Conservation (phyloP, 1,140 invertebrate genomes). For the Orchesella cincta region DNA sequence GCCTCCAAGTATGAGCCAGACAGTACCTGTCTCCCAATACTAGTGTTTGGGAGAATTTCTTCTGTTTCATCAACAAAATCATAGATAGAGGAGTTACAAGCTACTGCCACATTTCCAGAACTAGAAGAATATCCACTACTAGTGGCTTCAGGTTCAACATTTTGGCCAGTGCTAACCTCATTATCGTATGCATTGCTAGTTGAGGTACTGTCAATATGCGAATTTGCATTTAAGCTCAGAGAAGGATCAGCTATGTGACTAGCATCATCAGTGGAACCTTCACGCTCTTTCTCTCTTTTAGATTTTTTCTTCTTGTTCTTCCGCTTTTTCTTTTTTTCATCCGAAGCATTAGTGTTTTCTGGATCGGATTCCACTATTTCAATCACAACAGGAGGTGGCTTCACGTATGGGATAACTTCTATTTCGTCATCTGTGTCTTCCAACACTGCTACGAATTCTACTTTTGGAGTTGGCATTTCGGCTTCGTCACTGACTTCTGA, state of each 20-base stretch:
- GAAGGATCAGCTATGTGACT: neutral
- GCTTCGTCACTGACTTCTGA: neutral
- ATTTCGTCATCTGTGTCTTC: conserved; percentile 25
- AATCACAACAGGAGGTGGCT: conserved; percentile 5
- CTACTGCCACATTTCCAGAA: conserved; percentile 29
- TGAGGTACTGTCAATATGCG: neutral
- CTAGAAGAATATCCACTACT: neutral
- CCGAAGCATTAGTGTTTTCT: neutral
- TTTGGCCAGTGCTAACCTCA: neutral
- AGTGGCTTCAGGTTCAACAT: neutral
- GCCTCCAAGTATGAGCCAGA: conserved; percentile 8
- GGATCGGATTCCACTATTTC: neutral
- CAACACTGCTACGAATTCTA: conserved; percentile 9
- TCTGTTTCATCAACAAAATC: neutral
- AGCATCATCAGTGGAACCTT: neutral
- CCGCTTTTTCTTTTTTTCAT: neutral
- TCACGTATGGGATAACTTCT: neutral
- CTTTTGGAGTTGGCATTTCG: neutral
- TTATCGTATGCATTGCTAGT: neutral
- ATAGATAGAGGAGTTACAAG: neutral
- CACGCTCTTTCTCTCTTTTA: neutral
- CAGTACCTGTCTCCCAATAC: neutral
- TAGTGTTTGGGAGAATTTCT: neutral
- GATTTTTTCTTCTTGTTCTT: neutral
- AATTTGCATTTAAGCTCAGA: neutral